Base-by-base conservation (phyloP, 2,113 vertebrate genomes). In the Pseudorectes ferrugineus region DNA sequence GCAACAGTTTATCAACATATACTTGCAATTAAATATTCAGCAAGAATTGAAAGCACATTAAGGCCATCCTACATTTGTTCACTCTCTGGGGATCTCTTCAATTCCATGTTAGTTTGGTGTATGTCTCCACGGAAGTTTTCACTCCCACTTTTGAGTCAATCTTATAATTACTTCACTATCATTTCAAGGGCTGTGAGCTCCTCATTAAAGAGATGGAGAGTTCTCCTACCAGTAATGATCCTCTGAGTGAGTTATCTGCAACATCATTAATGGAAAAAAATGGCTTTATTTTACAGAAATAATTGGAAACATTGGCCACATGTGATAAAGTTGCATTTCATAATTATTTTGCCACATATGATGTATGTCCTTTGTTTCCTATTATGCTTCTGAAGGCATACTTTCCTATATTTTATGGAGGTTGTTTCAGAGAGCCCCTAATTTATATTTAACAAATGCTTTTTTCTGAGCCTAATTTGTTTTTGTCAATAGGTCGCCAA, bases 281-380 rank as follows among this genome's bases (percentile, higher is more conserved):
- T 95, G 51, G 13, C 40, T 84, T 94, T 96, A 84, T 93, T 94
- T 95, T 91, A 87, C 91, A 93, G 73, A 92, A 94, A 94, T 96
- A 97, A 96, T 95, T 96, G 94, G 88, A 93, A 96, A 83, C 91
- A 93, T 94, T 96, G 92, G 72, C 83, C 79, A 93, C 68, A 46
- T 93, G 54, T 91, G 95, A 96, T 95, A 93, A 88, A 95, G 80
- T 84, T 92, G 45, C 65, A 86, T 86, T 91, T 90, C 80, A 84
- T 96, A 96, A 97, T 95, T 95, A 95, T 95, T 97, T 95, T 97
- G 91, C 91, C 67, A 83, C 10, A 2, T 86, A 77, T 97, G 88
- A 93, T 95, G 13, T 77, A 94, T 88, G 36, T 66, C 76, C 31
- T 91, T 95, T 92, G 61, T 93, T 89, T 91, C 68, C 40, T 80